A percentile compares a stretch with the other conserved stretches of the same genome.
Conservation (phyloP, 2,113 vertebrate species). For the Trematomus loennbergii region DNA sequence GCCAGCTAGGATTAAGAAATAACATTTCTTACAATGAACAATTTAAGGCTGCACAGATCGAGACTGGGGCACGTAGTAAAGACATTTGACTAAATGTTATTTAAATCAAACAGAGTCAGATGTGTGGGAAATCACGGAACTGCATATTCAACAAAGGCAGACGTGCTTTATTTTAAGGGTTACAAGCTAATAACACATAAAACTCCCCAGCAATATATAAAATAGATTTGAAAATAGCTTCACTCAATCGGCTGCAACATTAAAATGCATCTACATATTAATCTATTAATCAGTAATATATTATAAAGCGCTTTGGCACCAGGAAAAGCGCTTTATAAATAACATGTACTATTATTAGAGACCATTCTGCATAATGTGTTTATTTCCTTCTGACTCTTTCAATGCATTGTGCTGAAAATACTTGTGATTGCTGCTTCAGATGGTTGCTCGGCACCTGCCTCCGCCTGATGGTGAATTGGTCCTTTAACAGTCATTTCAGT, state of each 20-base stretch:
- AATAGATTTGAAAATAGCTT: not conserved
- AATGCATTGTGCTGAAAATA: slow-evolving; percentile 11
- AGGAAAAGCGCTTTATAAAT: no score
- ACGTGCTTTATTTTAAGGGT: slow-evolving; percentile 1
- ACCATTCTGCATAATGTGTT: not conserved
- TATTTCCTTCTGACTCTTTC: slow-evolving; percentile 9
- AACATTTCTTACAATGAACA: no score
- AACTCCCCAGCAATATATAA: not conserved
- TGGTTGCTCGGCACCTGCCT: not conserved
- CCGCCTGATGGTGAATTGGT: slow-evolving; percentile 23
- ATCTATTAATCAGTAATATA: not conserved
- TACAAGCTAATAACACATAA: not conserved
- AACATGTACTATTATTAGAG: not conserved
- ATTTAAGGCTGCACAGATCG: no score
- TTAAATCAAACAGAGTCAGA: slow-evolving; percentile 11
- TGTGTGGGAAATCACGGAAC: not conserved
- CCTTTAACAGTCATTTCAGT: slow-evolving; percentile 23
- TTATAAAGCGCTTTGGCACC: not conserved
- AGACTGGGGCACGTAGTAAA: no score
- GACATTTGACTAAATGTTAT: not conserved
- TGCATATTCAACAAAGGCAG: not conserved
- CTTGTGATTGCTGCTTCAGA: not conserved
- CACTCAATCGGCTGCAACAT: not conserved
- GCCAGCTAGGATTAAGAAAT: no score
- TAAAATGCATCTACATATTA: slow-evolving; percentile 6